A percentile compares a stretch with the other conserved stretches of the same genome.
These are phyloP conservation scores for Heliconius nattereri DNA, from an alignment of 1,140 invertebrate species.

Conservation along the genomic window DNA sequence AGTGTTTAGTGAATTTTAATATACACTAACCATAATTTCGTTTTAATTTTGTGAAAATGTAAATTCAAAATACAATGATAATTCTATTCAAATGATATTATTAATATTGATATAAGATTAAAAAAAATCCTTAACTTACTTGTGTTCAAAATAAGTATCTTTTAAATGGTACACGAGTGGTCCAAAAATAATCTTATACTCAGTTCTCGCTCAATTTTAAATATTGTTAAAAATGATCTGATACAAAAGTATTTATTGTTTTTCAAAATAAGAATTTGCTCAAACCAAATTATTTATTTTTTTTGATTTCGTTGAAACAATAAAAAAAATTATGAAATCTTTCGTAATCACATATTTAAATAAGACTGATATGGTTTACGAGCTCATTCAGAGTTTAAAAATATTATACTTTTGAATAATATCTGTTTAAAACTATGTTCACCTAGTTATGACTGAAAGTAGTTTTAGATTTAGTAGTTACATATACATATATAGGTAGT, in stretches of 20 bases:
- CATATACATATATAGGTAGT: background rate
- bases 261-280: background rate
- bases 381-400: conserved; percentile 19
- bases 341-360: background rate
- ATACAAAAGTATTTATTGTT: background rate
- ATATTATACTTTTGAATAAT: conserved; percentile 20
- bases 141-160: background rate
- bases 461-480: conserved; percentile 12
- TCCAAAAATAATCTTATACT: conserved; percentile 3
- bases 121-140: background rate
- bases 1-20: background rate
- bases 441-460: conserved; percentile 13
- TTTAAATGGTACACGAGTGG: conserved; percentile 3
- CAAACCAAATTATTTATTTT: background rate
- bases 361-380: conserved; percentile 25
- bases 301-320: background rate
- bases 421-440: conserved; percentile 11
- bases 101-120: background rate
- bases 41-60: too few species aligned
- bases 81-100: background rate
- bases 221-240: conserved; percentile 6
- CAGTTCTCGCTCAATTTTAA: conserved; percentile 1
- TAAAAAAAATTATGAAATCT: background rate
- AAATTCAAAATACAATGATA: background rate
- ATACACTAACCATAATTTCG: background rate